phyloP scores from a whole-genome alignment of 2,113 vertebrate genomes.

The Brachypteracias leptosomus region DNA sequence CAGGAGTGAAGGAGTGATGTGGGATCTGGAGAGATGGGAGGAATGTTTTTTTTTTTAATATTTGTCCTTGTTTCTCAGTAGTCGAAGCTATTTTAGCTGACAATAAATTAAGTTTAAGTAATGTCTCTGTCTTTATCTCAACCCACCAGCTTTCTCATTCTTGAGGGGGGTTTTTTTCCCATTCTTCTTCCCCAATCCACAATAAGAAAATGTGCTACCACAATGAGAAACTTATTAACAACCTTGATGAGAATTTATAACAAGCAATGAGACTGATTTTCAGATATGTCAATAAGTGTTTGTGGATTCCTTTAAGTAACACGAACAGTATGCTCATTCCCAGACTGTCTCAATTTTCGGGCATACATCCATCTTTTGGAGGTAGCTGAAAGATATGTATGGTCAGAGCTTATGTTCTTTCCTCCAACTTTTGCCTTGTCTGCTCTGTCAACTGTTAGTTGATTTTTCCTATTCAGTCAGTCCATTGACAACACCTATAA shows the following conservation, averaged over 20 bases:
- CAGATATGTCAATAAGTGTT: background rate
- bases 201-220: background rate
- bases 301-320: background rate
- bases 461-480: background rate
- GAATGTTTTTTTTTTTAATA: background rate
- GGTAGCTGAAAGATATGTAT: background rate
- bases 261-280: background rate
- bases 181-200: background rate
- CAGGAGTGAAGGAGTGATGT: background rate
- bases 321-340: background rate
- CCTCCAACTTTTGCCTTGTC: background rate
- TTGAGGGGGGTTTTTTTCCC: fast-evolving
- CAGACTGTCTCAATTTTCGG: background rate
- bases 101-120: background rate
- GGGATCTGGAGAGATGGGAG: fast-evolving
- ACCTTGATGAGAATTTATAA: background rate
- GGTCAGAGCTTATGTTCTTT: background rate
- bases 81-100: background rate
- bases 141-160: background rate
- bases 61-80: background rate
- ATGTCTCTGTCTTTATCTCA: background rate
- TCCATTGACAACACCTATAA: background rate
- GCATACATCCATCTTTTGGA: background rate
- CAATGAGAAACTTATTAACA: background rate
- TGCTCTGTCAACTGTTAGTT: background rate